These are phyloP conservation scores for Oasisia sp. DNA, from an alignment of 2,888 invertebrate species.

Conservation along the genomic window DNA sequence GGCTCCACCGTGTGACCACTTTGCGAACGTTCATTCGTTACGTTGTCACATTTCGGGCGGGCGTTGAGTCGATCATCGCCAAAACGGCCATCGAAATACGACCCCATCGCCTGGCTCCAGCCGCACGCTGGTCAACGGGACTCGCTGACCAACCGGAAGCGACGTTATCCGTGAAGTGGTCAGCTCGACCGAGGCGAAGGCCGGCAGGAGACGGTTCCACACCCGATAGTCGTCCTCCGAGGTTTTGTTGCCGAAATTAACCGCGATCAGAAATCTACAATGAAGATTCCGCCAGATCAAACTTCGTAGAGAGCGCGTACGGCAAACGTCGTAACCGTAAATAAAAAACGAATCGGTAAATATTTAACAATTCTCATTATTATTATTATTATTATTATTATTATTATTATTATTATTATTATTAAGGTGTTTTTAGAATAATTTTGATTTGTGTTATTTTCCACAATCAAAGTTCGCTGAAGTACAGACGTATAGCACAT, in stretches of 20 bases:
- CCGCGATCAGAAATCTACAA: neutral
- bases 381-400: neutral
- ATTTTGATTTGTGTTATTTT: neutral
- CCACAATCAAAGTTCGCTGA: too few relatives aligned
- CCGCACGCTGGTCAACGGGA: neutral
- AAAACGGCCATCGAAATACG: neutral
- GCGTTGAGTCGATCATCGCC: neutral
- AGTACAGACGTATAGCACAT: too few relatives aligned
- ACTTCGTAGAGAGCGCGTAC: neutral
- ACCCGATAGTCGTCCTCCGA: neutral
- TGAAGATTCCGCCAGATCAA: neutral
- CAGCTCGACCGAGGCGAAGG: neutral
- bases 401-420: neutral
- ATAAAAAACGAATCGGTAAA: neutral
- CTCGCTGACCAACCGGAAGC: neutral
- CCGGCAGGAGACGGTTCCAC: neutral
- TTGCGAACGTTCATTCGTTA: neutral
- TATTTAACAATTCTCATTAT: neutral
- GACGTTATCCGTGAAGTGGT: neutral
- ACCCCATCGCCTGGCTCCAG: neutral
- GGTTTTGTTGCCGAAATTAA: neutral
- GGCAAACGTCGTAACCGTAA: neutral
- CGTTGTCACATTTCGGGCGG: neutral
- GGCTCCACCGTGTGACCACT: neutral
- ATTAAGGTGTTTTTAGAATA: neutral